A percentile compares a stretch with the other conserved stretches of the same genome.
Evolutionary conservation across 2,888 invertebrate species (phyloP).

Genomic region (Poecilobothrus nobilitatus): DNA sequence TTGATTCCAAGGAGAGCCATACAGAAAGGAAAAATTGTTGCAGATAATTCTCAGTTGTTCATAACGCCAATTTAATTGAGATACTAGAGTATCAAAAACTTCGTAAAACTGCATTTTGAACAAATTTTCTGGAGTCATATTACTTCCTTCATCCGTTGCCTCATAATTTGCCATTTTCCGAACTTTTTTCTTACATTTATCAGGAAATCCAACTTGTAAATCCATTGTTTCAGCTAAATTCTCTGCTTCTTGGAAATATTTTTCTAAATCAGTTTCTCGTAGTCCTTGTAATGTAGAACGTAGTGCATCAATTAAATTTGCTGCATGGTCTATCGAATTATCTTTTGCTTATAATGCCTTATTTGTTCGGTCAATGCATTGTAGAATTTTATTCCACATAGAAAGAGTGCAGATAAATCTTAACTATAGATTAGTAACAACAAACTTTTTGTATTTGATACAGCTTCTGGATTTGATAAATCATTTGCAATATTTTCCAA

Average conservation of each 20-base stretch:
- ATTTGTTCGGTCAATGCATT: slow-evolving; percentile 6
- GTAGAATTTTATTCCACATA: slow-evolving; percentile 9
- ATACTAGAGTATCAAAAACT: background rate
- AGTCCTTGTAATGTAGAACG: slow-evolving; percentile 8
- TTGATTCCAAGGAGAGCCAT: background rate
- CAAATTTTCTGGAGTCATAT: background rate
- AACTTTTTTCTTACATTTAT: too few relatives aligned
- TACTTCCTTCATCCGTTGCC: slow-evolving; percentile 11
- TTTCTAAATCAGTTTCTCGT: background rate
- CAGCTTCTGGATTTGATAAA: too few relatives aligned
- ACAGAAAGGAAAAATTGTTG: slow-evolving; percentile 5
- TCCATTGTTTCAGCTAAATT: slow-evolving; percentile 12
- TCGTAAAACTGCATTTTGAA: slow-evolving; percentile 7
- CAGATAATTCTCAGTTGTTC: slow-evolving; percentile 5
- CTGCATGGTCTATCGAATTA: background rate
- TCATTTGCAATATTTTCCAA: too few relatives aligned
- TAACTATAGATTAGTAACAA: too few relatives aligned
- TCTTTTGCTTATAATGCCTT: background rate
- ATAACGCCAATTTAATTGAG: too few relatives aligned
- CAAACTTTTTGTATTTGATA: slow-evolving; percentile 1
- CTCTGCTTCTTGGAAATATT: background rate
- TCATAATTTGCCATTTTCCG: slow-evolving; percentile 11
- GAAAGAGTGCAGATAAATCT: background rate
- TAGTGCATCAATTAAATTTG: slow-evolving; percentile 1
- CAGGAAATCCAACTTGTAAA: slow-evolving; percentile 10